Base-by-base conservation (phyloP, 2,888 invertebrate species). In the Phyllotreta striolata region DNA sequence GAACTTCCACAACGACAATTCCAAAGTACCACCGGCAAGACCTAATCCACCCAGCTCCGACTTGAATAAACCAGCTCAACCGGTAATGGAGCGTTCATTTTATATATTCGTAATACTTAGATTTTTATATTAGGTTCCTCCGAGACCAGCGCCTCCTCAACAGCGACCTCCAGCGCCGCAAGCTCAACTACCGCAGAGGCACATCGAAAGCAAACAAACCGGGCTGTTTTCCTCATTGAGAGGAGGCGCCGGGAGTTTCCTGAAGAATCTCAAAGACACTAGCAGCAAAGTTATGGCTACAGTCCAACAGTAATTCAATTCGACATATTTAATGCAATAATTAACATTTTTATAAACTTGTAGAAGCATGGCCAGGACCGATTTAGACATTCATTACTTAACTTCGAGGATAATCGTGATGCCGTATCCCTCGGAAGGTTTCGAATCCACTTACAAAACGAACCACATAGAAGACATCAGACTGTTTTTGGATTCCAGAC, bases 201-300 rank as follows among this genome's bases (percentile, higher is more conserved):
- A 82, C 76, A 72, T 73, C 37, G 74, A 72, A 66, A 63, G 65
- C 13, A 76, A 76, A 65, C 77, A 78, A 57, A 70, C 73, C 0
- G 91, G 93, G 34, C 80, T 94, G 24, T 92, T 94, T 82, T 91
- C 93, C 2, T 94, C 95, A 0, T 84, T 98, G 38, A 91, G 90
- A 79, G 96, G 96, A 24, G 96, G 96, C 55, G 96, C 97, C 14
- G 95, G 96, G 1, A 95, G 90, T 76, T 90, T 97, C 74, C 85
- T 98, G 66, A 96, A 95, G 77, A 97, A 96, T 78, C 83, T 98
- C 35, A 96, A 96, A 80, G 98, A 98, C 77, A 97, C 96, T 0
- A 96, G 97, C 13, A 91, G 91, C 40, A 97, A 96, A 85, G 96
- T 98, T 44, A 96, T 98, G 91, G 95, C 97, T 80, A 94, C 96